These are phyloP conservation scores for Drosophila sp. DNA, from an alignment of 1,140 invertebrate genomes.

Conservation along the genomic window DNA sequence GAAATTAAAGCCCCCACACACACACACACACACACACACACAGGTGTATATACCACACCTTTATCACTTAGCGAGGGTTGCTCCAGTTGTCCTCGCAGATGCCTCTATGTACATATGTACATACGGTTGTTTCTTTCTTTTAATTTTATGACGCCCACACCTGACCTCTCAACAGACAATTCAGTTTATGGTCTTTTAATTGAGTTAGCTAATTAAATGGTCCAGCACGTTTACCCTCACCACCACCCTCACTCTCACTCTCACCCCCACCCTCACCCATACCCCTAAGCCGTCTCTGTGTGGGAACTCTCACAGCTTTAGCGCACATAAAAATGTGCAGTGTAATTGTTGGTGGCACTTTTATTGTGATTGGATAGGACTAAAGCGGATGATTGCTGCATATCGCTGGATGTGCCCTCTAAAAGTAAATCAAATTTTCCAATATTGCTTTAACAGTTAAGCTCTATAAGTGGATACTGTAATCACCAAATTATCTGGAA, in stretches of 20 bases:
- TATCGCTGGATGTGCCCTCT: neutral
- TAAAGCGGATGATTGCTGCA: conserved; percentile 17
- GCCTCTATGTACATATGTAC: neutral
- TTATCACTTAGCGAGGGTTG: neutral
- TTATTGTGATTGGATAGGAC: conserved; percentile 73
- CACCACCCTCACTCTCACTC: neutral
- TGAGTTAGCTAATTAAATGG: conserved; percentile 78
- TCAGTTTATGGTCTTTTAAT: conserved; percentile 78
- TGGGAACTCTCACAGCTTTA: conserved; percentile 72
- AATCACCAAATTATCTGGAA: too few species aligned
- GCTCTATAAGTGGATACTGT: too few species aligned
- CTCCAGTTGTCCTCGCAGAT: neutral
- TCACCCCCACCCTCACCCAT: conserved; percentile 10
- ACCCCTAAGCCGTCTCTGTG: conserved; percentile 36
- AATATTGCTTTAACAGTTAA: neutral
- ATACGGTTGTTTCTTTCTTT: neutral
- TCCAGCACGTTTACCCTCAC: conserved; percentile 16
- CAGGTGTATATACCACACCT: neutral
- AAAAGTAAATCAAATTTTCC: neutral
- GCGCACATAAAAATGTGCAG: conserved; percentile 65
- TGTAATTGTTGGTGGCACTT: conserved; percentile 73
- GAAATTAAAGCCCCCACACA: conserved; percentile 12
- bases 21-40: neutral
- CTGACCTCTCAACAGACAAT: conserved; percentile 64
- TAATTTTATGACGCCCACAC: conserved; percentile 63